Evolutionary conservation across 2,888 invertebrate species (phyloP), one percentile per base, ranked within the genome.

Genomic region (Heliothis peltigera): DNA sequence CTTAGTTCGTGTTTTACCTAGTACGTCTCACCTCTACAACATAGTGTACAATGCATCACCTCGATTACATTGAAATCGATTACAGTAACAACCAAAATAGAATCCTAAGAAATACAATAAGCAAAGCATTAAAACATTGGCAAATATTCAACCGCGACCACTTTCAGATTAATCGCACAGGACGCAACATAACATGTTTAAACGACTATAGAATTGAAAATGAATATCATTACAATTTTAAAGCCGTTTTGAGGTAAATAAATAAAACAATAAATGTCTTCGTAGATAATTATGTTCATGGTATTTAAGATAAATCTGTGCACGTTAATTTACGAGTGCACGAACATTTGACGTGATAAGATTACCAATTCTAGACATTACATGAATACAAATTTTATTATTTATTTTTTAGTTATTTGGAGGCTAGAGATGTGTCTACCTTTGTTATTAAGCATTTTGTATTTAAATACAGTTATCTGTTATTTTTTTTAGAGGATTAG

Each of bases 161-260:
- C 10, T 49, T 55, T 7, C 0, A 39, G 25, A 69, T 43, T 53
- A 35, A 69, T 49, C 10, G 48, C 39, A 12, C 7, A 22, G 17
- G 46, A 15, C 48, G 21, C 18, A 39, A 15, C 57, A 58, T 57
- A 51, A 46, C 28, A 19, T 8, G 3, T 5, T 17, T 63, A 51
- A 51, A 71, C 42, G 19, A 54, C 61, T 25, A n/a, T n/a, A 18
- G 21, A 58, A 73, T 62, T 67, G 63, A 68, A 63, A 71, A 12
- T 12, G 42, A 8, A 47, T 8, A 54, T 8, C 3, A 21, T 17
- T 0, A n/a, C n/a, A n/a, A 39, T n/a, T 47, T 39, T 28, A 47
- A 48, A 53, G 48, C 15, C 18, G 42, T 42, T 25, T 32, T 39
- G 10, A 43, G 46, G 59, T 28, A 52, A 47, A 59, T 39, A 46